phyloP scores from a whole-genome alignment of 2,113 vertebrate genomes.

The Ellobius talpinus region DNA sequence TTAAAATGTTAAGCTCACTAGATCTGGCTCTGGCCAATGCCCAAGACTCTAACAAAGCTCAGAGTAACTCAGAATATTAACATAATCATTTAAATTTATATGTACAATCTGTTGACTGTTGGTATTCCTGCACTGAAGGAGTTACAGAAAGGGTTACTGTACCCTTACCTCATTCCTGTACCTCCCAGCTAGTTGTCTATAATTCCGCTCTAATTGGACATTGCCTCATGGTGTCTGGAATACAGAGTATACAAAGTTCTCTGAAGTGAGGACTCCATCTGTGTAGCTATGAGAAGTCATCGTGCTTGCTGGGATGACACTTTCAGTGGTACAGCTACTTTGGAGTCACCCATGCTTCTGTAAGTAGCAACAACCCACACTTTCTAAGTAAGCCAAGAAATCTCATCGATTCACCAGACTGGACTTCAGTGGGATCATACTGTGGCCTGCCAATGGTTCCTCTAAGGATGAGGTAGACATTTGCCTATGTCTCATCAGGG shows the following conservation, averaged over 20 bases:
- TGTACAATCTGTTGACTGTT: background rate
- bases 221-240: background rate
- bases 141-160: background rate
- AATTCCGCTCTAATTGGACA: background rate
- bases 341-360: background rate
- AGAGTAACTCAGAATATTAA: background rate
- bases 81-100: background rate
- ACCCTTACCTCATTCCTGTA: background rate
- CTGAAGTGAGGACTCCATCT: background rate
- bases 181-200: background rate
- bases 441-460: background rate
- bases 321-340: background rate
- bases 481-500: background rate
- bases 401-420: background rate
- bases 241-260: background rate
- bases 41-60: background rate
- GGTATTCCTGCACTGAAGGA: background rate
- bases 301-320: background rate
- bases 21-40: background rate
- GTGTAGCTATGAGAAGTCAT: background rate
- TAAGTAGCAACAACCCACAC: background rate
- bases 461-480: no score
- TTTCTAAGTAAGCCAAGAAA: background rate
- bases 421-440: background rate
- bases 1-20: background rate